Evolutionary conservation across 1,140 invertebrate genomes (phyloP).

Genomic region (Papilio polytes): DNA sequence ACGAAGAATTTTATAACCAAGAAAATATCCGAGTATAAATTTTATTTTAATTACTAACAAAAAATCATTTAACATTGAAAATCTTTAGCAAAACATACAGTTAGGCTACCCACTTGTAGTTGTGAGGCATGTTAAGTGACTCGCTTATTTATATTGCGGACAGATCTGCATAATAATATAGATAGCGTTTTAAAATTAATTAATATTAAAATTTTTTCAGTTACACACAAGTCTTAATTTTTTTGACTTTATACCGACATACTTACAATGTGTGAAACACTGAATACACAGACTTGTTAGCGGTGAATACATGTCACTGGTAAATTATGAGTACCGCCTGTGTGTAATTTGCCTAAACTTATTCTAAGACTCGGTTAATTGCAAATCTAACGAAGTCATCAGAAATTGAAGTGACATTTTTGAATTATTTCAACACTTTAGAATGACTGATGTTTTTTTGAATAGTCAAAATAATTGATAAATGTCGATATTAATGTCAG

Average conservation of each 20-base stretch:
- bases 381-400: neutral
- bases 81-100: constrained; percentile 44
- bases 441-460: too few species aligned
- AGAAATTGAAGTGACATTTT: too few species aligned
- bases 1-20: neutral
- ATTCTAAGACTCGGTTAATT: neutral
- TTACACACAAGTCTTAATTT: constrained; percentile 3
- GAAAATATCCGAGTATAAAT: neutral
- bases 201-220: constrained; percentile 27
- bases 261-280: constrained; percentile 59
- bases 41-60: constrained; percentile 30
- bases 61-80: constrained; percentile 38
- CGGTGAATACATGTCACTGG: constrained; percentile 11
- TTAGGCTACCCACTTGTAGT: constrained; percentile 43
- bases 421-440: too few species aligned
- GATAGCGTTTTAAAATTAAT: neutral
- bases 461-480: too few species aligned
- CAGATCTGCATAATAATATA: constrained; percentile 17
- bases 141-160: constrained; percentile 32
- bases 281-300: constrained; percentile 39
- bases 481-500: too few species aligned
- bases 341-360: neutral
- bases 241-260: constrained; percentile 27
- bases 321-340: neutral
- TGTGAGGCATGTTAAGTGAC: constrained; percentile 40